A percentile compares a stretch with the other conserved stretches of the same genome.
Conservation (phyloP, 2,113 vertebrate genomes). For the Vicugna pacos region DNA sequence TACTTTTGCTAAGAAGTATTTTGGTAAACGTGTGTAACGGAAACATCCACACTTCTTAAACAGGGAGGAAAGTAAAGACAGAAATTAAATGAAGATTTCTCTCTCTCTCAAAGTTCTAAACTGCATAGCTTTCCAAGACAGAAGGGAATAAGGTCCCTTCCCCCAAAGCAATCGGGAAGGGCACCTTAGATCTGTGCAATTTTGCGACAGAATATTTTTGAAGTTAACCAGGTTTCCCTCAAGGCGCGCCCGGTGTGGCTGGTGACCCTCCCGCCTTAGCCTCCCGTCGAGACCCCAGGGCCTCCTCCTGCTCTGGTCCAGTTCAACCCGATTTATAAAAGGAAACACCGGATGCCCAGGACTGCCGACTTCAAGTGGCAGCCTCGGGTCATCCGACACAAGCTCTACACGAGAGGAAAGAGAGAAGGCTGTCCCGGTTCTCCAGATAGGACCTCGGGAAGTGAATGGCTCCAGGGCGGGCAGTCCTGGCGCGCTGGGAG, state of each 20-base stretch:
- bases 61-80: not conserved
- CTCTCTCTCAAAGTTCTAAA: constrained; percentile 52
- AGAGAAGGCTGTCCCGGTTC: not conserved
- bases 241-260: not conserved
- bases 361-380: constrained; percentile 36
- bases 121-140: not conserved
- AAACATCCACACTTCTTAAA: constrained; percentile 32
- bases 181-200: not conserved
- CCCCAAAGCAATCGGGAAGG: not conserved
- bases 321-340: not conserved
- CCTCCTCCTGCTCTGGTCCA: not conserved
- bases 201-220: not conserved
- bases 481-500: not conserved
- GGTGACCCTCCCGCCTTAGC: not conserved
- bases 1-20: constrained; percentile 46
- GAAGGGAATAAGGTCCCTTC: not conserved
- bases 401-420: not conserved
- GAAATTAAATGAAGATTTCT: constrained; percentile 18
- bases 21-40: constrained; percentile 21
- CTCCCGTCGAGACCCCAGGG: not conserved
- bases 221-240: not conserved
- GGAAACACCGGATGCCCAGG: constrained; percentile 63
- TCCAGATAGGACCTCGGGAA: not conserved
- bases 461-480: not conserved
- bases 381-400: constrained; percentile 17